These are phyloP conservation scores for Hipparchia semele DNA, from an alignment of 2,888 invertebrate genomes.

Conservation along the genomic window DNA sequence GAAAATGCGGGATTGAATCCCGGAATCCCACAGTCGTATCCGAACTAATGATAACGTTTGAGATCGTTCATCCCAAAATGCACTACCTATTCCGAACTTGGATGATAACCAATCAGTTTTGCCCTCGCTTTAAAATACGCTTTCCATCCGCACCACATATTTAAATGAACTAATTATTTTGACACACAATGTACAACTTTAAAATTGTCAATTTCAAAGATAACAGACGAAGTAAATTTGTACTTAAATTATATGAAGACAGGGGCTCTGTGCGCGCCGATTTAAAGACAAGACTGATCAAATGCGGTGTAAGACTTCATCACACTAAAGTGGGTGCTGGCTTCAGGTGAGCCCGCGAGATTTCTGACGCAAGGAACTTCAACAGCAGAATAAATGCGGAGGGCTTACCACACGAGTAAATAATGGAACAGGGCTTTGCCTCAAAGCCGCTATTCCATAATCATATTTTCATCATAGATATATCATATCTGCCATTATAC, in stretches of 20 bases:
- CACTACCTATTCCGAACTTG: no score
- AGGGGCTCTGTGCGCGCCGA: not conserved
- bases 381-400: not conserved
- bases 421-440: no score
- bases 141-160: constrained; percentile 1
- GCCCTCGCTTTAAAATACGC: constrained; percentile 18
- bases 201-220: constrained; percentile 8
- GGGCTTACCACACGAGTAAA: not conserved
- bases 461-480: no score
- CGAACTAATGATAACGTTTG: no score
- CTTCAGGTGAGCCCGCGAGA: not conserved
- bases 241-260: constrained; percentile 14
- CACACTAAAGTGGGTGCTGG: not conserved
- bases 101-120: constrained; percentile 33
- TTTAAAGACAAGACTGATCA: constrained; percentile 33
- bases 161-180: constrained; percentile 18
- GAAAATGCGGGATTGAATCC: no score
- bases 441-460: no score
- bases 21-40: no score
- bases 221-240: constrained; percentile 10
- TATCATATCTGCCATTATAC: no score
- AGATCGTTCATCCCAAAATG: no score
- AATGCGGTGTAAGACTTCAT: not conserved
- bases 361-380: not conserved
- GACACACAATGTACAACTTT: constrained; percentile 18